Percentiles rank a stretch among this genome's conserved stretches.
phyloP scores from a whole-genome alignment of 1,140 invertebrate genomes.

The Heliconius nattereri region DNA sequence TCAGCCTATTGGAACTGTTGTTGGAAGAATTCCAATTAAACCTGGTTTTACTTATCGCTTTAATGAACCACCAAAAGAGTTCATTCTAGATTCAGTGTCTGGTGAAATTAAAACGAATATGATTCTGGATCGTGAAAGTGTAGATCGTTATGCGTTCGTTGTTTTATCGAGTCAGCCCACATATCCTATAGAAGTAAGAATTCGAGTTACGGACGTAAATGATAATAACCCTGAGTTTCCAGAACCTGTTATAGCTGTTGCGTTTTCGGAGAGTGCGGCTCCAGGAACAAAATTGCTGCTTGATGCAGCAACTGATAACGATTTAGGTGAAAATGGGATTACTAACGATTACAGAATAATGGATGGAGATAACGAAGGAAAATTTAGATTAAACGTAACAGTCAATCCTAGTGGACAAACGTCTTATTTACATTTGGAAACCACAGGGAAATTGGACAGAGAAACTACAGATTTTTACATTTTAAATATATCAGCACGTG shows the following conservation, averaged over 20 bases:
- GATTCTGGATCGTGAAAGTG: constrained; percentile 90
- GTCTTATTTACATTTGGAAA: constrained; percentile 94
- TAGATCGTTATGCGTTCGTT: constrained; percentile 93
- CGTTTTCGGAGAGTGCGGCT: constrained; percentile 95
- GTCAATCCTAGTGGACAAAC: constrained; percentile 93
- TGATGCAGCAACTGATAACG: constrained; percentile 93
- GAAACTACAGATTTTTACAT: constrained; percentile 91
- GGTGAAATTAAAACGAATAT: constrained; percentile 92
- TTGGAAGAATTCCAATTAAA: constrained; percentile 92
- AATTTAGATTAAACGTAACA: constrained; percentile 92
- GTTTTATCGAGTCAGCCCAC: constrained; percentile 95
- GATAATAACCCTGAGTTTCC: constrained; percentile 95
- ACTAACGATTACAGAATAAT: constrained; percentile 94
- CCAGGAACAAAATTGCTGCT: constrained; percentile 91
- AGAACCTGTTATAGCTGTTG: constrained; percentile 91
- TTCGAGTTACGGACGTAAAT: constrained; percentile 92
- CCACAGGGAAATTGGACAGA: constrained; percentile 93
- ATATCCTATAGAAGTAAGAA: constrained; percentile 95
- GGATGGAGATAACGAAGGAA: constrained; percentile 92
- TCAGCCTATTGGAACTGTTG: constrained; percentile 89
- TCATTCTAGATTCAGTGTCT: constrained; percentile 88
- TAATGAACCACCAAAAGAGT: constrained; percentile 93
- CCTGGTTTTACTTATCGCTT: constrained; percentile 94
- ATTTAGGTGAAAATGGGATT: constrained; percentile 92
- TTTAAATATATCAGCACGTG: constrained; percentile 94